Evolutionary conservation across 2,888 invertebrate genomes (phyloP), one percentile per base, ranked within the genome.

Genomic region (Alviniconcha strummeri): DNA sequence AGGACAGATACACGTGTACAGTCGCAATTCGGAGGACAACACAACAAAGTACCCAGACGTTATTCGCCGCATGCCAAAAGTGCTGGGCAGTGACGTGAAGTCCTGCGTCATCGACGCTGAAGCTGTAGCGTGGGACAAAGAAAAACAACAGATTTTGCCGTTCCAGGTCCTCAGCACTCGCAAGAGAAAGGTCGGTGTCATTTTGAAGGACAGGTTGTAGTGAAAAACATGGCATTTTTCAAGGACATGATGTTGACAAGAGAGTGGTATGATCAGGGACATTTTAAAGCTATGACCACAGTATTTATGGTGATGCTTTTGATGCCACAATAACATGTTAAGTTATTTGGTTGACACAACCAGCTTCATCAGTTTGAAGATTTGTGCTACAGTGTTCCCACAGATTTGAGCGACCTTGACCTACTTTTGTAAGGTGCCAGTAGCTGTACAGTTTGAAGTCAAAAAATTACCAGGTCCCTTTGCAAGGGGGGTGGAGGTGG

Each of bases 21-120:
- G 98, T 92, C 95, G 99, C 84, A 99, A 99, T 95, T 99, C 99
- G 93, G 98, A 98, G 94, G 96, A 98, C 93, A 97, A 97, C 93
- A 98, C 98, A 0, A 95, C 96, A 83, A 99, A 99, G 93, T 99
- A 98, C 95, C 99, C 99, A 0, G 99, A 99, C 94, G 95, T 99
- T 71, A 96, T 99, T 88, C 94, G 95, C 0, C 94, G 97, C 77
- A 95, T 98, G 89, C 91, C 90, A 7, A 89, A 88, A 17, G 91
- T 88, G n/a, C 71, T 87, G 83, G 90, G 86, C 81, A 90, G 89
- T 76, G 90, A 85, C 52, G 97, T 98, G 0, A 94, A 94, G 77
- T 97, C 97, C 64, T 99, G 97, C 93, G 97, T 99, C 90, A 94
- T 99, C 84, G 99, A 99, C 94, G 96, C 98, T 87, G 99, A 99